phyloP scores from a whole-genome alignment of 2,113 vertebrate genomes.

The Sylvia atricapilla region DNA sequence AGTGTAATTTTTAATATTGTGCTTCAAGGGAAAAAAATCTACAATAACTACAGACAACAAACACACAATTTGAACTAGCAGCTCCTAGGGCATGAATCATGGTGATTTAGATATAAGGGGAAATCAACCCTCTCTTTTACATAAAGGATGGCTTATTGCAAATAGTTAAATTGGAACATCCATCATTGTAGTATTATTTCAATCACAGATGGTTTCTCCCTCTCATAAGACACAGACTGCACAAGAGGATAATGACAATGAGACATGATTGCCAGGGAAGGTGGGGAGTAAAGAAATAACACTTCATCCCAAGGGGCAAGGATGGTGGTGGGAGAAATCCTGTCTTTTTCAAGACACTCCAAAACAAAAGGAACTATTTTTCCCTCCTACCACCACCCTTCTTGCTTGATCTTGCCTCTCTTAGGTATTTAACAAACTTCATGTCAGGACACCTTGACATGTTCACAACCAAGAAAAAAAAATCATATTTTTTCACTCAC shows the following conservation, averaged over 20 bases:
- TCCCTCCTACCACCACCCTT: background rate
- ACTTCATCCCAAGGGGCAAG: background rate
- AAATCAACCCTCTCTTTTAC: background rate
- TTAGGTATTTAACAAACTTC: background rate
- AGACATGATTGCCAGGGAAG: background rate
- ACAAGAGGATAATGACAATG: background rate
- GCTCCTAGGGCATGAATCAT: background rate
- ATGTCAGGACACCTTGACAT: background rate
- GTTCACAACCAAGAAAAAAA: background rate
- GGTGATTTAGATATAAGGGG: background rate
- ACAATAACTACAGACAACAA: background rate
- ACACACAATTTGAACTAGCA: background rate
- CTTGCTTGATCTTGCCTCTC: background rate
- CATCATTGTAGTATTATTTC: background rate
- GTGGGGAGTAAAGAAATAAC: background rate
- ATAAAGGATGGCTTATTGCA: background rate
- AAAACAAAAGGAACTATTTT: background rate
- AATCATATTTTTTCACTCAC: too few relatives aligned
- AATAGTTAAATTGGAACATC: background rate
- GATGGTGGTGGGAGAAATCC: fast-evolving
- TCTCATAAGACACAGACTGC: background rate
- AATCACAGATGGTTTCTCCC: background rate
- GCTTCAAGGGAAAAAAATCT: background rate
- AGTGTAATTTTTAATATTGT: background rate
- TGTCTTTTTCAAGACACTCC: background rate